Evolutionary conservation across 1,140 invertebrate genomes (phyloP), one percentile per base, ranked within the genome.

Genomic region (Ectropis grisescens): DNA sequence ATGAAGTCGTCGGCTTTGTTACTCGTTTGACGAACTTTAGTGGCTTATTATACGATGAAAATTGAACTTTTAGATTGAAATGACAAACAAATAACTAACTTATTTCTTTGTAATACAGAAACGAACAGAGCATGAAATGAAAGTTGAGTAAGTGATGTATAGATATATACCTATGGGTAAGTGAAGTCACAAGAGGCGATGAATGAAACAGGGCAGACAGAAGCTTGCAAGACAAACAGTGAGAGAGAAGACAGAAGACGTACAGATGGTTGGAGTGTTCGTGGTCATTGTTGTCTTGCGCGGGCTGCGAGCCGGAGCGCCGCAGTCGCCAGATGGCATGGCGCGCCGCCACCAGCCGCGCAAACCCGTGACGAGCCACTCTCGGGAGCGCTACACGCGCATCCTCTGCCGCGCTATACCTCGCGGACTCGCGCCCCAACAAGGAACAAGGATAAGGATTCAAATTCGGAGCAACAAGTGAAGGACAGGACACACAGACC

Each of bases 241-340:
- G 47, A 59, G 29, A 62, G 46, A 58, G 65, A 71, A 67, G 62
- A 79, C 61, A 74, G 56, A 67, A 69, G 56, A 82, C 82, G 66
- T 83, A 83, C 82, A 83, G 68, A 62, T 81, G 84, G 70, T 84
- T 84, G 58, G 80, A 82, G 55, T 80, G 78, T 71, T 85, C 83
- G 54, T 84, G 79, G 64, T 82, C 80, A 64, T 82, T 79, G 65
- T 60, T 65, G 66, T 79, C 70, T 36, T 83, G 80, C 29, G 69
- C 59, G 37, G 85, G 84, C 61, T 86, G 85, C 34, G 84, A 86
- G 58, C 84, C 85, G 43, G 85, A 82, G 32, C 86, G 79, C 48
- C 86, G 82, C 55, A 87, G 79, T 53, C 86, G 83, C 85, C 86
- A 88, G 79, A 87, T 85, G 82, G 86, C 86, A 81, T 86, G 85